Evolutionary conservation across 2,113 vertebrate genomes (phyloP).

Genomic region (Bufo gargarizans): DNA sequence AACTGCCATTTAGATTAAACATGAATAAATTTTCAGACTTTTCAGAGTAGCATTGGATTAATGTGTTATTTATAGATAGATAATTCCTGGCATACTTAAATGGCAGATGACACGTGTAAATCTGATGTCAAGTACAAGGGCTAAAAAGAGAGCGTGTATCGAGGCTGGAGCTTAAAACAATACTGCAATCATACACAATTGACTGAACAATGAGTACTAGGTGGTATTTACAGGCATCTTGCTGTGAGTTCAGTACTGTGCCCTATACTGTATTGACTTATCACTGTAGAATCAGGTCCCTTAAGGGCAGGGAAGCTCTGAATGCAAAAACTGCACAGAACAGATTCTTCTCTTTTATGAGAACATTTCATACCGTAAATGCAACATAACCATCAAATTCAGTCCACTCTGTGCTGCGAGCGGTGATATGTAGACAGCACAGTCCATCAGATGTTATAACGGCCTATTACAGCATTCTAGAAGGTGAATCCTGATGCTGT

Average conservation of each 20-base stretch:
- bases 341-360: conserved; percentile 44
- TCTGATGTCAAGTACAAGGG: conserved; percentile 1
- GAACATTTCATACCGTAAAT: conserved; percentile 32
- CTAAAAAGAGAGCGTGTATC: background rate
- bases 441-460: background rate
- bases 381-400: conserved; percentile 22
- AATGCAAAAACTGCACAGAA: conserved; percentile 46
- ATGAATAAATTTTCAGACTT: background rate
- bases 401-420: conserved; percentile 25
- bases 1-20: background rate
- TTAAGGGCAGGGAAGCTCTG: conserved; percentile 50
- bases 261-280: background rate
- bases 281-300: background rate
- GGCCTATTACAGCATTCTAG: background rate
- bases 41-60: background rate
- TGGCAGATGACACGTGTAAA: conserved; percentile 27
- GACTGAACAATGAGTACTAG: conserved; percentile 42
- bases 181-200: conserved; percentile 57
- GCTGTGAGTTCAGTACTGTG: conserved; percentile 19
- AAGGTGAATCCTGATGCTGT: background rate
- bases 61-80: conserved; percentile 24
- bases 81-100: background rate
- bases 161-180: conserved; percentile 50
- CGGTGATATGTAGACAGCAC: background rate
- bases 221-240: conserved; percentile 47